Evolutionary conservation across 2,797 vertebrate genomes (phyloP).

Genomic region (Melanotaenia trifasciata): DNA sequence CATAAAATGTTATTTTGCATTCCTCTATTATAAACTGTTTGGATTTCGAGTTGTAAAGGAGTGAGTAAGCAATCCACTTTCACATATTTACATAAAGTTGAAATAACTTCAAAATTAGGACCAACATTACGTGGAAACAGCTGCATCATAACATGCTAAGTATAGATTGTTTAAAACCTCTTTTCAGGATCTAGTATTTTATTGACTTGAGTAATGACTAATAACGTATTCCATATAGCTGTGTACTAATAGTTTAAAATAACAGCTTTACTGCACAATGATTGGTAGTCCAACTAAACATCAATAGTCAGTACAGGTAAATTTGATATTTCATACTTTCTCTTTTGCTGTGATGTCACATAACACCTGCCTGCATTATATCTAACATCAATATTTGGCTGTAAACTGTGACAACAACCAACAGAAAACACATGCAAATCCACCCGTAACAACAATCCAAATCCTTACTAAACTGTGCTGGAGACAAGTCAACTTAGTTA

Average conservation of each 20-base stretch:
- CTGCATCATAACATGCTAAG: neutral
- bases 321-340: neutral
- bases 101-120: neutral
- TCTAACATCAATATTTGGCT: no score
- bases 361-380: neutral
- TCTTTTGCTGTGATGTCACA: neutral
- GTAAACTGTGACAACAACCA: neutral
- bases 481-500: conserved; percentile 28
- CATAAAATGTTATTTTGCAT: neutral
- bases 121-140: neutral
- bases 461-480: conserved; percentile 2
- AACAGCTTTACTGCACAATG: neutral
- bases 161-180: neutral
- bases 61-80: neutral
- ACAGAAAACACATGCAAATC: neutral
- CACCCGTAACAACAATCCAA: neutral
- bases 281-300: neutral
- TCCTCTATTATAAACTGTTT: neutral
- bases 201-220: neutral
- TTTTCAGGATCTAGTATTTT: neutral
- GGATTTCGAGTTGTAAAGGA: neutral
- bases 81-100: neutral
- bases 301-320: neutral
- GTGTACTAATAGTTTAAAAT: neutral
- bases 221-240: neutral